These are phyloP conservation scores for Trachelus stipa DNA, from an alignment of 2,888 invertebrate genomes.

Conservation along the genomic window DNA sequence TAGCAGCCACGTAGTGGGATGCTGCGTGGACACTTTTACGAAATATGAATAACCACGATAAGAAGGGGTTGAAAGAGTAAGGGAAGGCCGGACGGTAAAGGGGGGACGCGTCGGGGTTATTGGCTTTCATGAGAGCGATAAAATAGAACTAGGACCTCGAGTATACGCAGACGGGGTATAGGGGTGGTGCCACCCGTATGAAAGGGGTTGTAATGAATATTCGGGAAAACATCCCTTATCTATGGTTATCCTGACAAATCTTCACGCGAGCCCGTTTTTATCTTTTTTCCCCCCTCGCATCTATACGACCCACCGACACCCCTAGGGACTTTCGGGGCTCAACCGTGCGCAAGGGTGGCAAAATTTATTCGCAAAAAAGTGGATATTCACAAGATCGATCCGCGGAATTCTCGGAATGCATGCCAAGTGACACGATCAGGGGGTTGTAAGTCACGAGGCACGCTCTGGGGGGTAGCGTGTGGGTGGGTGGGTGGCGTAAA, in stretches of 20 bases:
- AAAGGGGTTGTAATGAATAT: slow-evolving; percentile 3
- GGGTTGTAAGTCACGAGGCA: not conserved
- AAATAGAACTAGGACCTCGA: not conserved
- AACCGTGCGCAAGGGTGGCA: not conserved
- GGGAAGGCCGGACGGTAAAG: not conserved
- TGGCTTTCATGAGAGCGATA: not conserved
- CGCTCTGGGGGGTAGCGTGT: not conserved
- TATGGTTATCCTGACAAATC: slow-evolving; percentile 7
- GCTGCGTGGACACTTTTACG: not conserved
- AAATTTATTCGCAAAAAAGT: slow-evolving; percentile 1
- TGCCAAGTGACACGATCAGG: not conserved
- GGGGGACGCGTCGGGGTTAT: not conserved
- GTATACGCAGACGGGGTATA: not conserved
- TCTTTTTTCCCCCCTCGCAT: not conserved
- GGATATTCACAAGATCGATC: slow-evolving; percentile 3
- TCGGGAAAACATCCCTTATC: slow-evolving; percentile 6
- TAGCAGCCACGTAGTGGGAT: not conserved
- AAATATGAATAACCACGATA: not conserved
- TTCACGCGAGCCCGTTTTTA: not conserved
- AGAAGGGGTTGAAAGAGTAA: not conserved
- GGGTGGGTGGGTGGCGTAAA: not conserved
- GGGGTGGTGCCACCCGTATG: not conserved
- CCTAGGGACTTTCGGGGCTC: not conserved
- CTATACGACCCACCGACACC: not conserved
- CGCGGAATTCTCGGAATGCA: not conserved